These are phyloP conservation scores for Eurypyga helias DNA, from an alignment of 2,113 vertebrate species.

Conservation along the genomic window DNA sequence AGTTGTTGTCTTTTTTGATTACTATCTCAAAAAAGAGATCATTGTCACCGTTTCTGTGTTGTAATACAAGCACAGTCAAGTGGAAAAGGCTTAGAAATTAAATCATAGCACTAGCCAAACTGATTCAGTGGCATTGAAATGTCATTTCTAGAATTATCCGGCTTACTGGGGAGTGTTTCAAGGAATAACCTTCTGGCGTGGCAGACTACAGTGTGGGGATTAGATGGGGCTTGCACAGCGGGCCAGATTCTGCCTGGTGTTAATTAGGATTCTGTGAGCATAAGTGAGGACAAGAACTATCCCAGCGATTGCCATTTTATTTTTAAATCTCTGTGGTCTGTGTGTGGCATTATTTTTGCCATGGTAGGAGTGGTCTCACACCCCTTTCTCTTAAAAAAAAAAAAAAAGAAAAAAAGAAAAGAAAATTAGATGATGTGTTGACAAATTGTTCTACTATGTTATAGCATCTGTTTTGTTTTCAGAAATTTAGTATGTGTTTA, in stretches of 20 bases:
- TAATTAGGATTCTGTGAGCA: conserved; percentile 36
- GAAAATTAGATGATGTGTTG: background rate
- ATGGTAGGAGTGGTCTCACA: background rate
- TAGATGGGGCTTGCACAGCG: background rate
- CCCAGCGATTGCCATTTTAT: background rate
- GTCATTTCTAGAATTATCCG: conserved; percentile 57
- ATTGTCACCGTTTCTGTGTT: background rate
- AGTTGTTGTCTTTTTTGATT: fast-evolving
- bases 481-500: background rate
- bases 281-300: background rate
- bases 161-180: conserved; percentile 53
- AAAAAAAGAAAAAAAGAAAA: background rate
- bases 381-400: background rate
- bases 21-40: background rate
- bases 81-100: conserved; percentile 23
- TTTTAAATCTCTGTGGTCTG: background rate
- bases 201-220: conserved; percentile 26
- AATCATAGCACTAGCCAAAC: background rate
- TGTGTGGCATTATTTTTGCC: background rate
- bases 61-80: background rate
- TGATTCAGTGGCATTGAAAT: conserved; percentile 56
- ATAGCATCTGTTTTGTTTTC: background rate
- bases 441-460: background rate
- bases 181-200: conserved; percentile 41
- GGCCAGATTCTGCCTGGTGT: background rate